A percentile compares a stretch with the other conserved stretches of the same genome.
Conservation (phyloP, 2,888 invertebrate genomes). For the Amblyjoppa fuscipennis region DNA sequence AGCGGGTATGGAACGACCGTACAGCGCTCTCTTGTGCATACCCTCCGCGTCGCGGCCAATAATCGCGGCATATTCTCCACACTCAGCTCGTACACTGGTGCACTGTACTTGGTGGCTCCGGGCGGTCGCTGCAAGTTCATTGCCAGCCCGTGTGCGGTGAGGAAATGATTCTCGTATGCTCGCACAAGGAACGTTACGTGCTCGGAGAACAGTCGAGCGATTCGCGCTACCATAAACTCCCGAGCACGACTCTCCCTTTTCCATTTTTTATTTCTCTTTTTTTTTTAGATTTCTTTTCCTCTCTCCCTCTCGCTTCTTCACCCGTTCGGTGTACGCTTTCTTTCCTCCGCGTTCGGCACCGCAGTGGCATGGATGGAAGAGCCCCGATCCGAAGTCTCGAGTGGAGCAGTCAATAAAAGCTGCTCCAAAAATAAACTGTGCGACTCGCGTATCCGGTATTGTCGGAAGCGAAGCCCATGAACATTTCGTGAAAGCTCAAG, state of each 20-base stretch:
- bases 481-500: conserved; percentile 12
- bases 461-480: not conserved
- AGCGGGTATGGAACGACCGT: conserved; percentile 76
- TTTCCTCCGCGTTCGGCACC: not conserved
- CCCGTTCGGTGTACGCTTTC: conserved; percentile 1
- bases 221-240: conserved; percentile 71
- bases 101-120: conserved; percentile 32
- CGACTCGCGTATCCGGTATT: not conserved
- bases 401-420: not conserved
- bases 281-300: conserved; percentile 28
- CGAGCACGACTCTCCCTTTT: conserved; percentile 53
- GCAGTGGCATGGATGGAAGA: not conserved
- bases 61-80: conserved; percentile 30
- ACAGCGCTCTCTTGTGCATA: conserved; percentile 29
- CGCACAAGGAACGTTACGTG: conserved; percentile 70
- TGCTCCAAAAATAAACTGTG: conserved; percentile 10
- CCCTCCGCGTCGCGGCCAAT: conserved; percentile 32
- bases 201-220: conserved; percentile 70
- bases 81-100: conserved; percentile 31
- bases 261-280: conserved; percentile 14
- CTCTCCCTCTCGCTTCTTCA: conserved; percentile 3
- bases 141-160: conserved; percentile 74
- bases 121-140: conserved; percentile 78
- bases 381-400: not conserved
- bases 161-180: conserved; percentile 71